A percentile compares a stretch with the other conserved stretches of the same genome.
phyloP scores from a whole-genome alignment of 2,888 invertebrate genomes.

The Stenurella melanura region DNA sequence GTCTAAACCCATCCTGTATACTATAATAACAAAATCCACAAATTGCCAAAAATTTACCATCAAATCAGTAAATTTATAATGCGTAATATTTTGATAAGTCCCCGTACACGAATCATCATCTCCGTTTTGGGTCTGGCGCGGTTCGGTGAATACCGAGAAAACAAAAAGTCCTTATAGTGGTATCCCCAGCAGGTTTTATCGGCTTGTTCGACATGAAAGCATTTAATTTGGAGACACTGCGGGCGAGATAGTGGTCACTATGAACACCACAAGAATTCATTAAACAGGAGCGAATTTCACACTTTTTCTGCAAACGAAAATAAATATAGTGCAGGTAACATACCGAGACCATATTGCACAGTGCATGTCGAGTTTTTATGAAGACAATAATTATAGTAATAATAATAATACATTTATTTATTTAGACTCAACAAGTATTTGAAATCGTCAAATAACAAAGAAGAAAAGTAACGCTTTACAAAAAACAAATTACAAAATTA shows the following conservation, averaged over 20 bases:
- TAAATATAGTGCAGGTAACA: not conserved
- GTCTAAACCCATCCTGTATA: too few relatives aligned
- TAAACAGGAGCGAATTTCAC: slow-evolving; percentile 30
- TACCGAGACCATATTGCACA: not conserved
- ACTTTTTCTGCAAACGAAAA: not conserved
- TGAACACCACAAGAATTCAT: slow-evolving; percentile 41
- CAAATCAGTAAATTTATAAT: too few relatives aligned
- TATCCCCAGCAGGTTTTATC: slow-evolving; percentile 54
- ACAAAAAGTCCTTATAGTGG: slow-evolving; percentile 42
- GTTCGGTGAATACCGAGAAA: slow-evolving; percentile 42
- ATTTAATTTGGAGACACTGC: slow-evolving; percentile 65
- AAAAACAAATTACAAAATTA: too few relatives aligned
- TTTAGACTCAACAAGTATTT: too few relatives aligned
- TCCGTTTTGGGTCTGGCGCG: slow-evolving; percentile 24
- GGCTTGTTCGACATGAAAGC: slow-evolving; percentile 63
- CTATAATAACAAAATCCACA: too few relatives aligned
- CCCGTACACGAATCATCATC: slow-evolving; percentile 28
- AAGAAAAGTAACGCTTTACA: too few relatives aligned
- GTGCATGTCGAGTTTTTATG: not conserved
- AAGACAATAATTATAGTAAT: not conserved
- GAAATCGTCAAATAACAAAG: too few relatives aligned
- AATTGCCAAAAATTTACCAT: too few relatives aligned
- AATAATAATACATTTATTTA: too few relatives aligned
- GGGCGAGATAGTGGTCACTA: slow-evolving; percentile 55
- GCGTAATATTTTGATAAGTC: not conserved